Evolutionary conservation across 2,113 vertebrate species (phyloP).

Genomic region (Chaenogobius annularis): DNA sequence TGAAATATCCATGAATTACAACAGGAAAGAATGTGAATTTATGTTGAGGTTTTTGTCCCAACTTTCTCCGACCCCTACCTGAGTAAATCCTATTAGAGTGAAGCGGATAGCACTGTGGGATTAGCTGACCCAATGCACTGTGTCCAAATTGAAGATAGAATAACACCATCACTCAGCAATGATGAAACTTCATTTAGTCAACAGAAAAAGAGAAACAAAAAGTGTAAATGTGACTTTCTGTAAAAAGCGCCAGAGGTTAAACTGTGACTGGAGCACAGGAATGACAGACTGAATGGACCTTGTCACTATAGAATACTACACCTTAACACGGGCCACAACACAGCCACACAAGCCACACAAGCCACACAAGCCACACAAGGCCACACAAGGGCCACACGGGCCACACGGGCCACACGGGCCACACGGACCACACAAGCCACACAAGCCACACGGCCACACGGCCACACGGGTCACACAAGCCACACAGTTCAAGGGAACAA

Average conservation of each 20-base stretch:
- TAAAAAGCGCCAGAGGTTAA: too few species aligned
- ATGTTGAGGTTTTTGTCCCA: conserved; percentile 39
- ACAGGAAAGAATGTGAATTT: conserved; percentile 36
- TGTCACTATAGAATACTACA: too few species aligned
- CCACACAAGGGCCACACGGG: too few species aligned
- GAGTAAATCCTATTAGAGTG: conserved; percentile 54
- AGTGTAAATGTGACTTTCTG: conserved; percentile 23
- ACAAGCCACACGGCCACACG: too few species aligned
- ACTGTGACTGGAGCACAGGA: too few species aligned
- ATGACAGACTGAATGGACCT: too few species aligned
- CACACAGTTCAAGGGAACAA: too few species aligned
- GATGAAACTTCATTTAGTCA: neutral
- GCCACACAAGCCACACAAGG: neutral
- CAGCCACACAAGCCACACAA: neutral
- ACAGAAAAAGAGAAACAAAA: conserved; percentile 13
- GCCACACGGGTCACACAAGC: too few species aligned
- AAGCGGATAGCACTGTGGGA: conserved; percentile 18
- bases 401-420: too few species aligned
- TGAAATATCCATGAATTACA: conserved; percentile 63
- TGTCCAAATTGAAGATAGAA: conserved; percentile 27
- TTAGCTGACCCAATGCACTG: conserved; percentile 35
- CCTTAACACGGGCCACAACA: neutral
- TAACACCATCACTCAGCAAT: conserved; percentile 7
- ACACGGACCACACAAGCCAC: too few species aligned
- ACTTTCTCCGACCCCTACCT: conserved; percentile 13